phyloP scores from a whole-genome alignment of 2,113 vertebrate species.

The Helogale parvula region DNA sequence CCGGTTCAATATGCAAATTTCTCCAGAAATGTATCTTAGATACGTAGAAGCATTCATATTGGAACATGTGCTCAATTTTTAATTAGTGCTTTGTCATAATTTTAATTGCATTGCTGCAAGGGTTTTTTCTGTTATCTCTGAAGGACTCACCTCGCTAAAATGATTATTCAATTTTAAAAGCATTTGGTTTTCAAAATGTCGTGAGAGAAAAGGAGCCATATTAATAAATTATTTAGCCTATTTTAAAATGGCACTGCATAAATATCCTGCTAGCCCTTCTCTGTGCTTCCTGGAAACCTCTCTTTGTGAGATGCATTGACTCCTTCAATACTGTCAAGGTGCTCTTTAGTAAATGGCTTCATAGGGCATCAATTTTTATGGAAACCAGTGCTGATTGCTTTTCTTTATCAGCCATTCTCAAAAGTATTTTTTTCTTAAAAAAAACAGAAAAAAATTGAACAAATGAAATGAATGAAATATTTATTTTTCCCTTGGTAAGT shows the following conservation, averaged over 20 bases:
- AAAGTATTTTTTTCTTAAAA: not conserved
- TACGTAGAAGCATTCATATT: not conserved
- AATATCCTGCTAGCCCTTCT: not conserved
- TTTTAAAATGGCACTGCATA: not conserved
- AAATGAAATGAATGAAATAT: not conserved
- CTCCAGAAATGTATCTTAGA: not conserved
- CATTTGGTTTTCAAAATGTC: conserved; percentile 33
- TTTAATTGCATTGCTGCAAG: conserved; percentile 4
- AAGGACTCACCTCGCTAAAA: conserved; percentile 16
- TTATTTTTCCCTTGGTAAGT: not conserved
- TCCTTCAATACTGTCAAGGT: not conserved
- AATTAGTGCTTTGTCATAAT: conserved; percentile 35
- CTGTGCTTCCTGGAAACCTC: not conserved
- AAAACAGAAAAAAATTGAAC: not conserved
- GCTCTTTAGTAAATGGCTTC: conserved; percentile 22
- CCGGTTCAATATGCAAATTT: not conserved
- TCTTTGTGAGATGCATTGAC: not conserved
- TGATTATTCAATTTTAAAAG: conserved; percentile 21
- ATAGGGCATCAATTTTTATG: conserved; percentile 3
- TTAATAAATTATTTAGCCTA: conserved; percentile 51
- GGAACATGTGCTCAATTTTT: conserved; percentile 31
- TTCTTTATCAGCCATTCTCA: not conserved
- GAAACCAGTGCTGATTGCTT: not conserved
- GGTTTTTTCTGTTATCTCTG: not conserved
- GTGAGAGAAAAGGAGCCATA: not conserved